Conservation (phyloP, 2,888 invertebrate genomes). For the Steinernema scapterisci region DNA sequence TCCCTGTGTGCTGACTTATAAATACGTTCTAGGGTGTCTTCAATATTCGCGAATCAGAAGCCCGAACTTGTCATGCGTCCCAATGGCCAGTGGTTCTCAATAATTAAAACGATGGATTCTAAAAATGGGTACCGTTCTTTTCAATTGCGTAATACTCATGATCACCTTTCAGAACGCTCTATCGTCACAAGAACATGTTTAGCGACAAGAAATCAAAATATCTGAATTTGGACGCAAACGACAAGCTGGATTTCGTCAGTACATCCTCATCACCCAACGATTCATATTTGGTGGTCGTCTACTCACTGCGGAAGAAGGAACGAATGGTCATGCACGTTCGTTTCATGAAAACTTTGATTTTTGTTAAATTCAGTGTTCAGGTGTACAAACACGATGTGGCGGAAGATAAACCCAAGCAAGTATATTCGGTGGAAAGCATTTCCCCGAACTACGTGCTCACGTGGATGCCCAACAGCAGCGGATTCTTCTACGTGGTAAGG, state of each 20-base stretch:
- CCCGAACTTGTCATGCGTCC: neutral
- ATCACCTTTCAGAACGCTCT: neutral
- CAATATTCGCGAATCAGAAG: too few relatives aligned
- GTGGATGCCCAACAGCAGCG: neutral
- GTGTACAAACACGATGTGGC: neutral
- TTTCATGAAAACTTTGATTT: neutral
- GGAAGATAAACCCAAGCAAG: neutral
- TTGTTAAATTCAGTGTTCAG: neutral
- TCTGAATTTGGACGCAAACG: neutral
- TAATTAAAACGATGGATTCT: neutral
- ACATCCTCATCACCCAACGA: neutral
- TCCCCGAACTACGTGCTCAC: neutral
- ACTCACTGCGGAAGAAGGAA: too few relatives aligned
- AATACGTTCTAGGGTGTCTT: too few relatives aligned
- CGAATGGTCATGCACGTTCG: too few relatives aligned
- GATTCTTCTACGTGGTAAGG: neutral
- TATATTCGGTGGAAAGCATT: neutral
- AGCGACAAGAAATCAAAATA: neutral
- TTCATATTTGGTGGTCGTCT: neutral
- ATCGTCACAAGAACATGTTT: slow-evolving; percentile 1
- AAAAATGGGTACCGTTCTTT: neutral
- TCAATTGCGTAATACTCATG: neutral
- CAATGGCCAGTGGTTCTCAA: neutral
- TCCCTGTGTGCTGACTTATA: too few relatives aligned
- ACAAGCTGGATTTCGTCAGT: neutral